Conservation (phyloP, 1,140 invertebrate species). For the Tribolium castaneum region DNA sequence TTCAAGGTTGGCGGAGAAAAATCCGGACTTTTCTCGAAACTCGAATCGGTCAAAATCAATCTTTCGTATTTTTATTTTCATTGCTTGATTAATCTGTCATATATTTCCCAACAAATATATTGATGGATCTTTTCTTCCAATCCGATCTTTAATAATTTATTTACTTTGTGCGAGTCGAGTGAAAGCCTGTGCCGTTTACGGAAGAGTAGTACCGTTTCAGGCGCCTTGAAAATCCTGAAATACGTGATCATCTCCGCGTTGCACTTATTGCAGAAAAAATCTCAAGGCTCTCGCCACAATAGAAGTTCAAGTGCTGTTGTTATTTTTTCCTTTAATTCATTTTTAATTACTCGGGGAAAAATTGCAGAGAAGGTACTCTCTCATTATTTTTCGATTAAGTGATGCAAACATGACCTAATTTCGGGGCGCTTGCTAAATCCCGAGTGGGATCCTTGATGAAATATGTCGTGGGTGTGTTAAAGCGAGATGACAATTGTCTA, state of each 20-base stretch:
- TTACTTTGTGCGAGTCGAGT: neutral
- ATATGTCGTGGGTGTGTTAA: neutral
- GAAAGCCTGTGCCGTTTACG: neutral
- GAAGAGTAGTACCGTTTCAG: neutral
- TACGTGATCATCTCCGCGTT: neutral
- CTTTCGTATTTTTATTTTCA: neutral
- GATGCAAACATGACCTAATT: conserved; percentile 25
- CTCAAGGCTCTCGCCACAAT: neutral
- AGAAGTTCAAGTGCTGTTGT: neutral
- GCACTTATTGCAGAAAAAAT: neutral
- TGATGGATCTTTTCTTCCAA: neutral
- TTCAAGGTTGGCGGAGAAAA: neutral
- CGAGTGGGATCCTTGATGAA: neutral
- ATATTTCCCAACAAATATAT: neutral
- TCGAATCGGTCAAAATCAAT: neutral
- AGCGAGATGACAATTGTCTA: neutral
- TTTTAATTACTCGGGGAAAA: neutral
- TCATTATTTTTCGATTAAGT: conserved; percentile 35
- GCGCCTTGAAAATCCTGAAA: neutral
- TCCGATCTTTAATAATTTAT: neutral
- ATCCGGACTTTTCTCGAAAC: neutral
- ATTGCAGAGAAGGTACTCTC: neutral
- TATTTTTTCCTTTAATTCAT: neutral
- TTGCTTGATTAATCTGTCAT: neutral
- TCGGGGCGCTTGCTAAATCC: neutral